Evolutionary conservation across 2,888 invertebrate genomes (phyloP), one percentile per base, ranked within the genome.

Genomic region (Amblyjoppa proteus): DNA sequence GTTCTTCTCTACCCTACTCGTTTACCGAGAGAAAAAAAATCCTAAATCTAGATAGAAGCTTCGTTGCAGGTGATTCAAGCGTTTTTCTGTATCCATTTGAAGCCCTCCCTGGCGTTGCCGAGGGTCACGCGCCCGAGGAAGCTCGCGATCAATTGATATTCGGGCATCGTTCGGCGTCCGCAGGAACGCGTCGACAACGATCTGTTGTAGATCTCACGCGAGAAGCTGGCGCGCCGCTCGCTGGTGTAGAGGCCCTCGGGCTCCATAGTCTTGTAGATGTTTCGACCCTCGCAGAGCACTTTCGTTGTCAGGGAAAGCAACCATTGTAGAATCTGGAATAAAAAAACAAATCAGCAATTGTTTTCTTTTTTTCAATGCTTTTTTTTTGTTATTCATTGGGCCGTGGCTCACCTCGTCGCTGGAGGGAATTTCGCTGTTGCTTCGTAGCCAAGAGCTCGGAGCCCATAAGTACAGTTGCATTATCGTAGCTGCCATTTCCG

Each of bases 401-500:
- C 28, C 45, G 16, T 28, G 9, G 34, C 34, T 89, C 91, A 96
- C 96, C 94, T 96, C 96, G 78, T 95, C 95, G 90, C 96, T 96
- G 16, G 95, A 95, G 49, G 97, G 96, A 88, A 95, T 92, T 89
- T 95, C 95, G 9, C 93, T 92, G 13, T 92, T 93, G 20, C 92
- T 90, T 87, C 95, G 95, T 0, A 97, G 91, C 97, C 97, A 97
- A 13, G 95, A 92, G 77, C 96, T 96, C 0, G 97, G 97, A 4
- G 96, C 97, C 97, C 97, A 97, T 51, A 97, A 94, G 90, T 96
- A 96, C 85, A 97, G 92, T 91, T 97, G 97, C 91, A 97, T 95
- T 70, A 97, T 95, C 89, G 97, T 97, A 0, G 97, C 97, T n/a
- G 97, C 97, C 84, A 96, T 94, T 90, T 96, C 96, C 1, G 96